phyloP scores from a whole-genome alignment of 2,113 vertebrate genomes.

The Strix aluco region DNA sequence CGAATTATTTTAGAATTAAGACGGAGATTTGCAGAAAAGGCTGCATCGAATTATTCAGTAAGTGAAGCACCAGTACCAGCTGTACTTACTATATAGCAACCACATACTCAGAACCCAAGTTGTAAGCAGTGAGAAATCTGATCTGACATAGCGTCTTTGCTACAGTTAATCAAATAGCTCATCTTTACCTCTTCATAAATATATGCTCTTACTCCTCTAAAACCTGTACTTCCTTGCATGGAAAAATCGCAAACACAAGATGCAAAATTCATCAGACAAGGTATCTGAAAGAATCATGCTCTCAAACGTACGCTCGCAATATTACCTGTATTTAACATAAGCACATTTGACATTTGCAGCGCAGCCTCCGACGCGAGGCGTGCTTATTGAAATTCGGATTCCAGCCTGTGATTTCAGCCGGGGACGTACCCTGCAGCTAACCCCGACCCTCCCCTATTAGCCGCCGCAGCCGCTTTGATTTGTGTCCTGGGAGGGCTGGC shows the following conservation, averaged over 20 bases:
- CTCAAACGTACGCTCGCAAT: neutral
- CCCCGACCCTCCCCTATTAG: neutral
- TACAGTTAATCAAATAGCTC: slow-evolving; percentile 14
- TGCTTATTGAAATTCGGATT: neutral
- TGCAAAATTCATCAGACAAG: slow-evolving; percentile 43
- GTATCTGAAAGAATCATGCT: neutral
- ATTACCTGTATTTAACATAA: slow-evolving; percentile 42
- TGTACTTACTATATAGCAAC: neutral
- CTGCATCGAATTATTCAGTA: neutral
- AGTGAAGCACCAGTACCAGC: neutral
- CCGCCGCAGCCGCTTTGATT: neutral
- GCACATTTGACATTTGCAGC: slow-evolving; percentile 34
- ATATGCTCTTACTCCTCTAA: neutral
- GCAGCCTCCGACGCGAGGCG: neutral
- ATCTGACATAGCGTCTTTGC: slow-evolving; percentile 24
- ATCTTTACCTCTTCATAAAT: neutral
- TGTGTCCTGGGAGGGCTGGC: neutral
- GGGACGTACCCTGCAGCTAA: neutral
- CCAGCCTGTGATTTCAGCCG: neutral
- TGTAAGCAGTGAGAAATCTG: slow-evolving; percentile 16
- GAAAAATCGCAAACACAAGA: slow-evolving; percentile 5
- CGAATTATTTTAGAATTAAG: slow-evolving; percentile 33
- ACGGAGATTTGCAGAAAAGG: slow-evolving; percentile 5
- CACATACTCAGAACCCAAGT: neutral
- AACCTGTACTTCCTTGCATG: neutral